Evolutionary conservation across 2,113 vertebrate genomes (phyloP), one percentile per base, ranked within the genome.

Genomic region (Capreolus pygargus): DNA sequence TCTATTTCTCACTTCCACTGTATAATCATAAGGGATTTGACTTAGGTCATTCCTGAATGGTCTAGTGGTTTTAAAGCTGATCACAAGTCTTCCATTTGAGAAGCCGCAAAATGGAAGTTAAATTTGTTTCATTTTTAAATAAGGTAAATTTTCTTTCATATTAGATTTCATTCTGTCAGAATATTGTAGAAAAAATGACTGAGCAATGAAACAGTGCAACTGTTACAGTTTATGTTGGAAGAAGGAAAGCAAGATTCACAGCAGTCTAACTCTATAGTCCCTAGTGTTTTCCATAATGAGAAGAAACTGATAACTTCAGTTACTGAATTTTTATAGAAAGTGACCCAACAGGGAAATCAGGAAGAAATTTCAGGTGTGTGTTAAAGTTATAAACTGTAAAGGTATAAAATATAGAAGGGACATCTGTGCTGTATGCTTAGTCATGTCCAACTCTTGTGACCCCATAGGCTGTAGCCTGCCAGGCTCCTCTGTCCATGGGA

Each of bases 221-320:
- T 76, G 39, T 27, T 76, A 43, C 0, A 43, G 12, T 8, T 57
- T 16, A 64, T 1, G 36, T 0, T n/a, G 33, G 13, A 17, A 25
- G 19, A 50, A 28, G 15, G 15, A 33, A 76, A 6, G 23, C 10
- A 76, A 43, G 36, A 43, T 61, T 60, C 45, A 39, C 21, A n/a
- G 3, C 39, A 19, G 3, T 23, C 23, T 67, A 58, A 83, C 0
- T 50, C 13, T 16, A 15, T 52, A 36, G 39, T 3, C 19, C 3
- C 43, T 10, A 60, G 3, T 79, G 4, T 81, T 57, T n/a, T 67
- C 27, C 33, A 23, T 36, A 30, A 39, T 23, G 3, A 67, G 0
- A 47, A 67, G 21, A 64, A 67, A 54, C 45, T 52, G 14, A 28
- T 54, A 16, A 55, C 4, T 3, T 17, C n/a, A 54, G 47, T 85